A percentile compares a stretch with the other conserved stretches of the same genome.
Evolutionary conservation across 2,113 vertebrate species (phyloP).

Genomic region (Oncorhynchus kisutch): DNA sequence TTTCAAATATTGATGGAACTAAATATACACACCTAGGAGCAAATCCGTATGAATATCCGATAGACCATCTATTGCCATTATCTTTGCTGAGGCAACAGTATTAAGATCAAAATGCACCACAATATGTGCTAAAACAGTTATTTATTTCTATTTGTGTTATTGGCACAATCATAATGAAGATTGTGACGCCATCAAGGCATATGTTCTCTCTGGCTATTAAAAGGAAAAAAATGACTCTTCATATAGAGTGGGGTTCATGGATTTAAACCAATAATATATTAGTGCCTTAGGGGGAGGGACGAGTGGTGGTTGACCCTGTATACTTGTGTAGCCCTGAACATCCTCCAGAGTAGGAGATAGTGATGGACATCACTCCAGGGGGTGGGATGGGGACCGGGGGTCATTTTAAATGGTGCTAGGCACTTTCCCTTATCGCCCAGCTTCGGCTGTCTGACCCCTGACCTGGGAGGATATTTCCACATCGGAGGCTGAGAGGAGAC

Average conservation of each 20-base stretch:
- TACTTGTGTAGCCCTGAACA: constrained; percentile 13
- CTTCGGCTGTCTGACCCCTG: constrained; percentile 54
- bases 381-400: constrained; percentile 20
- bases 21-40: not conserved
- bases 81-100: constrained; percentile 13
- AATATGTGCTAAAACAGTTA: not conserved
- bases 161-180: constrained; percentile 3
- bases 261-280: constrained; percentile 56
- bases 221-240: constrained; percentile 44
- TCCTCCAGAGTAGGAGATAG: constrained; percentile 6
- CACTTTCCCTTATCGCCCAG: constrained; percentile 57
- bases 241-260: constrained; percentile 29
- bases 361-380: constrained; percentile 34
- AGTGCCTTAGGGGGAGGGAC: constrained; percentile 10
- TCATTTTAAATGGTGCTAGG: constrained; percentile 50
- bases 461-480: constrained; percentile 31
- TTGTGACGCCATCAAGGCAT: constrained; percentile 17
- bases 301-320: constrained; percentile 4
- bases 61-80: constrained; percentile 14
- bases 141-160: not conserved
- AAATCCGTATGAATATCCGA: constrained; percentile 3
- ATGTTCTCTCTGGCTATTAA: constrained; percentile 34
- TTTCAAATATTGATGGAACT: not conserved
- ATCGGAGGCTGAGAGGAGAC: constrained; percentile 12
- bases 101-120: not conserved